phyloP scores from a whole-genome alignment of 2,113 vertebrate genomes.

The Tenrec ecaudatus region DNA sequence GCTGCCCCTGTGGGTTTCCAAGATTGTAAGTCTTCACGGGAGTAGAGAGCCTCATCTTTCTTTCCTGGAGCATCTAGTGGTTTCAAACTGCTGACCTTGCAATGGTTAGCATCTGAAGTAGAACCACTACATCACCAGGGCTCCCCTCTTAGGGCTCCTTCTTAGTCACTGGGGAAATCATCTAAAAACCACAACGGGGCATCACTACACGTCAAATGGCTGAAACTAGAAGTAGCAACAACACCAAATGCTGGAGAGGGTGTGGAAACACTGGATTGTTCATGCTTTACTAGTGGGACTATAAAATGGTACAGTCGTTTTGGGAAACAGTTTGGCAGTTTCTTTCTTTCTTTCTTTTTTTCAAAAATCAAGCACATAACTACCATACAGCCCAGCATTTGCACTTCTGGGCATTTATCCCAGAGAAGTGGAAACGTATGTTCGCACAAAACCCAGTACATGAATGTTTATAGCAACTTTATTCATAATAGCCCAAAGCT shows the following conservation, averaged over 20 bases:
- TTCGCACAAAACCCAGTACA: background rate
- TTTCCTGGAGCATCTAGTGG: too few relatives aligned
- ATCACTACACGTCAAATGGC: background rate
- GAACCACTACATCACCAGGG: too few relatives aligned
- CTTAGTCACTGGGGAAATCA: background rate
- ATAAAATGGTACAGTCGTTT: background rate
- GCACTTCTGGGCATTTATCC: constrained; percentile 31
- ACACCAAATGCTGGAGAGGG: background rate
- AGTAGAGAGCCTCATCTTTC: too few relatives aligned
- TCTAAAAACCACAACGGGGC: background rate
- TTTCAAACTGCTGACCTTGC: too few relatives aligned
- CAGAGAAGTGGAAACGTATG: constrained; percentile 31
- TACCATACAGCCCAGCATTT: background rate
- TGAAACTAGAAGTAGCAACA: background rate
- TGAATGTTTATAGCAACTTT: constrained; percentile 33
- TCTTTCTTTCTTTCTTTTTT: too few relatives aligned
- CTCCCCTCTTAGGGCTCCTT: too few relatives aligned
- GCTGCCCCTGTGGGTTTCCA: too few relatives aligned
- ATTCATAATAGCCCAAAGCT: background rate
- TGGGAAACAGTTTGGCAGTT: background rate
- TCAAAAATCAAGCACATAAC: background rate
- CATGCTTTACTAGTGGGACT: background rate
- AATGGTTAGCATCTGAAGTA: too few relatives aligned
- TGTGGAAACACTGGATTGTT: background rate
- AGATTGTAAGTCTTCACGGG: too few relatives aligned